phyloP scores from a whole-genome alignment of 2,113 vertebrate species.

The Phylloscopus trochilus region DNA sequence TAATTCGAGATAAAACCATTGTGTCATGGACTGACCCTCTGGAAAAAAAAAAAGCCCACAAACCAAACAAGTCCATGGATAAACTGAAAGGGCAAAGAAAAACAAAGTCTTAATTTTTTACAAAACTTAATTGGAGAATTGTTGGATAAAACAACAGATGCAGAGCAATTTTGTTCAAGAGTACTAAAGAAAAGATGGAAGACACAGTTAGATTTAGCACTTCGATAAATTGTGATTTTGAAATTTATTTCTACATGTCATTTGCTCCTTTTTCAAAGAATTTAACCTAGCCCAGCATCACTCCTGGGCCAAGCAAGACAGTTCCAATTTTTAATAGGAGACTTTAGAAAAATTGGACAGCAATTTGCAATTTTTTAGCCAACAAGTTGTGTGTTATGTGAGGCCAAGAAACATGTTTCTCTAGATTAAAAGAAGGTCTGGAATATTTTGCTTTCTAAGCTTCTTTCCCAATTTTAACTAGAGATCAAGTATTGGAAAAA shows the following conservation, averaged over 20 bases:
- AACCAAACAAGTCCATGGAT: neutral
- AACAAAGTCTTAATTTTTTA: neutral
- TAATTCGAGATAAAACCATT: neutral
- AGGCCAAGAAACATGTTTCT: conserved; percentile 42
- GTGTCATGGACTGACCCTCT: neutral
- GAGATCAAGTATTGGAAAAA: neutral
- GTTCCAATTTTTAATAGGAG: neutral
- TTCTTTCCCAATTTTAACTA: neutral
- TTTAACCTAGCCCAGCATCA: neutral
- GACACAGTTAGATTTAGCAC: neutral
- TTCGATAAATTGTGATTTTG: neutral
- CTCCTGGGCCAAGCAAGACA: neutral
- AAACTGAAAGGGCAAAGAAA: neutral
- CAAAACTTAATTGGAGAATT: neutral
- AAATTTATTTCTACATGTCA: neutral
- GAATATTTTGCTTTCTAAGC: conserved; percentile 46
- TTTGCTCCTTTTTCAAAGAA: neutral
- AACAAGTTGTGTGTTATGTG: neutral
- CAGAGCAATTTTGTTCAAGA: neutral
- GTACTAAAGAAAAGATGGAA: neutral
- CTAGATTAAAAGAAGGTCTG: neutral
- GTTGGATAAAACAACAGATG: neutral
- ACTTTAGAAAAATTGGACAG: neutral
- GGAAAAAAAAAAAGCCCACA: neutral
- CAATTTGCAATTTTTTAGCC: neutral